A percentile compares a stretch with the other conserved stretches of the same genome.
Conservation (phyloP, 2,113 vertebrate species). For the human (Homo sapiens) region GRCh38 chr2:76511501-76512000, state of each 20-base stretch:
- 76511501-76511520: neutral
- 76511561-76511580: neutral
- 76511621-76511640: neutral
- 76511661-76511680: neutral
- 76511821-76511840: neutral
- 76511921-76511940: neutral
- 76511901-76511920: neutral
- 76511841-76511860: neutral
- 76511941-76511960: neutral
- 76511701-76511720: neutral
- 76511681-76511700: neutral
- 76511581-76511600: neutral
- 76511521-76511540: neutral
- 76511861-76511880: neutral
- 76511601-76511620: neutral
- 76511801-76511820: neutral
- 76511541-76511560: neutral
- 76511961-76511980: neutral
- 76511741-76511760: neutral
- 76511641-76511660: conserved; percentile 9
- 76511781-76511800: neutral
- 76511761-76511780: conserved; percentile 16
- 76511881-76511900: conserved; percentile 18
- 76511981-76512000: neutral
- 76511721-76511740: neutral